Evolutionary conservation across 2,888 invertebrate genomes (phyloP), one percentile per base, ranked within the genome.

Genomic region (Brachynemurus nebulosus): DNA sequence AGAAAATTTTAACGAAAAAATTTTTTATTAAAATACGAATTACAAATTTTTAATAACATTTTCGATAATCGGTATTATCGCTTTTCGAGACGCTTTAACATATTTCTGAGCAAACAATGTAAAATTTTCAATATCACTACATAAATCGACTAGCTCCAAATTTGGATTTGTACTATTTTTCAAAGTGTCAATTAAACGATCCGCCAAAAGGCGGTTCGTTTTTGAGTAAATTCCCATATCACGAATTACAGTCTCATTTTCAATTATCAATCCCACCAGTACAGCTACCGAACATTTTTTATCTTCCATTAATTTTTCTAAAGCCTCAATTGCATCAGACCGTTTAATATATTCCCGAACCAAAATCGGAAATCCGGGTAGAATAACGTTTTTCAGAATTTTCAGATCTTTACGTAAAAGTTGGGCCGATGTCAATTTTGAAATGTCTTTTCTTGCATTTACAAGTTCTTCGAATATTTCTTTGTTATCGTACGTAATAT

Each of bases 391-490:
- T 3, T 68, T 69, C 1, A 80, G 59, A 1, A 78, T 56, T 67
- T 91, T 91, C 40, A 80, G 63, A 57, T 91, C 91, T 59, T 82
- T 86, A 44, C 72, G 69, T 9, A 91, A 61, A 3, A 91, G 64
- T 55, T 89, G 82, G 1, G 68, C 63, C 0, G 78, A 64, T 0
- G 72, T 71, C n/a, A 91, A 62, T 1, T 56, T 49, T 0, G 75
- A 72, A 0, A 86, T 71, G 56, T 88, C 78, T 33, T 72, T 70
- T 43, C 83, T 76, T 0, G 83, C 85, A 0, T 58, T 53, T 42
- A 78, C 66, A 3, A 90, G 61, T 11, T 63, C 57, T 0, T 71
- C 59, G 48, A 76, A 76, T 2, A 69, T 43, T 9, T 36, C 40
- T 44, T 55, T 62, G 57, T 75, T 67, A 9, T 64, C 56, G 44